Base-by-base conservation (phyloP, 2,888 invertebrate genomes). In the Nomada fucata region DNA sequence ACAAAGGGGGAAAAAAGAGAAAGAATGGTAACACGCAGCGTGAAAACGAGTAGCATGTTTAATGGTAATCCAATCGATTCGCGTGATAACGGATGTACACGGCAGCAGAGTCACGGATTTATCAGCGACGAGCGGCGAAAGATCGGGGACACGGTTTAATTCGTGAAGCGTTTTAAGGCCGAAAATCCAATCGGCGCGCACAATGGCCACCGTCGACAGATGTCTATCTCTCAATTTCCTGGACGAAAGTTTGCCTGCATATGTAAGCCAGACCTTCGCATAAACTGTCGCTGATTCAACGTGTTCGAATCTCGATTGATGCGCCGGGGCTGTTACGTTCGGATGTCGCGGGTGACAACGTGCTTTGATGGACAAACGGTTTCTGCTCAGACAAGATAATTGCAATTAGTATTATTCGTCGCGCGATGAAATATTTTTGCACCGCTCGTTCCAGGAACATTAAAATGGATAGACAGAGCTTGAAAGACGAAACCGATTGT, bases 181-280 rank as follows among this genome's bases (percentile, higher is more conserved):
- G 83, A 76, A 84, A 86, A 88, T 88, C 84, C 88, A 86, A 88
- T 88, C 86, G 86, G 70, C 75, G 67, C 59, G 63, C 63, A 88
- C 88, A 88, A 88, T 88, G 79, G 88, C 74, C 82, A 75, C 79
- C 76, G 86, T 76, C 85, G 88, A 85, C 88, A 88, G 88, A 88
- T 88, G 88, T 86, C 88, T 86, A 88, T 88, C 88, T 88, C 85
- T 84, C 88, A 88, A 88, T 88, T 88, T 88, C 88, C 88, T 86
- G 88, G 77, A 86, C 82, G 86, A 88, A 88, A 88, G 88, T 88
- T 88, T 79, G 83, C 78, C 55, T 81, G 82, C 82, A 78, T 81
- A 83, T 65, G 84, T 81, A 84, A 85, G 82, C 77, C 79, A 69
- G 70, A 67, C 53, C 63, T 68, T 36, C 61, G 78, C 71, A 79